These are phyloP conservation scores for Pseudorhiza aurosa DNA, from an alignment of 30 jellyfish, hydroid and myxozoan species.

Conservation along the genomic window DNA sequence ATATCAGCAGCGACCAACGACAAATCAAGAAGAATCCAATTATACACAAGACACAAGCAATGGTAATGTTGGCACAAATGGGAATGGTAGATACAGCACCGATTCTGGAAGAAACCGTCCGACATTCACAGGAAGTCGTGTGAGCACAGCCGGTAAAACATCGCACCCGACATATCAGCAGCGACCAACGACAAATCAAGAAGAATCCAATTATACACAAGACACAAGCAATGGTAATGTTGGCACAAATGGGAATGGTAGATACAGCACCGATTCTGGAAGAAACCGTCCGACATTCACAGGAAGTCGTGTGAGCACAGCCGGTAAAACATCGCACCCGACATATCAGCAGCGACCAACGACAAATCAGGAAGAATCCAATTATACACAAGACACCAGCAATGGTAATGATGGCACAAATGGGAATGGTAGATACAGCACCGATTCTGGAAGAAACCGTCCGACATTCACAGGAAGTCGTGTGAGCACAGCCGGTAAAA, in stretches of 20 bases:
- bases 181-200: not conserved
- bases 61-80: no score
- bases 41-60: slow-evolving; percentile 2
- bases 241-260: no score
- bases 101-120: no score
- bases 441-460: no score
- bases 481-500: no score
- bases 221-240: no score
- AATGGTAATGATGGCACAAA: no score
- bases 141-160: not conserved
- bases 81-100: no score
- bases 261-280: not conserved
- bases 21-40: not conserved
- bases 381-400: not conserved
- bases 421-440: no score
- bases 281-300: not conserved
- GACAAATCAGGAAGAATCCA: not conserved
- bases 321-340: slow-evolving; percentile 1
- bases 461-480: no score
- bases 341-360: slow-evolving; percentile 3
- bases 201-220: not conserved
- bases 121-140: not conserved
- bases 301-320: not conserved
- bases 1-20: not conserved
- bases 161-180: not conserved